Evolutionary conservation across 2,797 vertebrate genomes (phyloP), one percentile per base, ranked within the genome.

Genomic region (Paedocypris micromegethes): DNA sequence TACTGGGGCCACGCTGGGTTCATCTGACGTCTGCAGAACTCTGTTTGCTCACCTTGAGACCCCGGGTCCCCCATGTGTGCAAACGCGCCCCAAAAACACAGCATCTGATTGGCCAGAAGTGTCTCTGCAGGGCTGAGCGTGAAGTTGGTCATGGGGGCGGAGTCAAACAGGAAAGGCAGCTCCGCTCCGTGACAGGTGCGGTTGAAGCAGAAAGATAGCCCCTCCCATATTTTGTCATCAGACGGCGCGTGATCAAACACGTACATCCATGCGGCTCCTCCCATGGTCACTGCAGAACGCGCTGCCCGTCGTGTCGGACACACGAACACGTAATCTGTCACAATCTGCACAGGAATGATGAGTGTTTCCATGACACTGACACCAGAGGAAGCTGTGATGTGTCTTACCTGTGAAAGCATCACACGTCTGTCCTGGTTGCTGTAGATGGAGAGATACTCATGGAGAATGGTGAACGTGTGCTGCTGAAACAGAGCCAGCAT

Each of bases 401-500:
- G 37, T 53, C 75, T 78, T 68, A 91, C 90, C 86, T 91, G 89
- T 60, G 89, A 86, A 1, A 91, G 77, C 89, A 91, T 90, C 0
- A 62, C 63, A 53, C 89, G 76, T 70, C 58, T 83, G 79, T 91
- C 90, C 0, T 72, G 9, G 0, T 84, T 78, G 23, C 37, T 76
- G 80, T 87, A 90, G 64, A 87, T 68, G 0, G 88, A 87, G 61
- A 90, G 72, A 73, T 91, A 91, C 64, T 85, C 83, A 75, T 80
- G 84, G 42, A 91, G 85, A 71, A 91, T 65, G 56, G 8, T 58
- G 47, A 89, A 78, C 2, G 86, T 48, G 45, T 91, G 87, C 0
- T 90, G 90, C 74, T 90, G 89, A 67, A 91, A 91, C 80, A 91
- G 87, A 78, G 86, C 87, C 0, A 86, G 81, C 5, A 83, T 78